Evolutionary conservation across 2,797 vertebrate species (phyloP).

Genomic region (Trachurus trachurus): DNA sequence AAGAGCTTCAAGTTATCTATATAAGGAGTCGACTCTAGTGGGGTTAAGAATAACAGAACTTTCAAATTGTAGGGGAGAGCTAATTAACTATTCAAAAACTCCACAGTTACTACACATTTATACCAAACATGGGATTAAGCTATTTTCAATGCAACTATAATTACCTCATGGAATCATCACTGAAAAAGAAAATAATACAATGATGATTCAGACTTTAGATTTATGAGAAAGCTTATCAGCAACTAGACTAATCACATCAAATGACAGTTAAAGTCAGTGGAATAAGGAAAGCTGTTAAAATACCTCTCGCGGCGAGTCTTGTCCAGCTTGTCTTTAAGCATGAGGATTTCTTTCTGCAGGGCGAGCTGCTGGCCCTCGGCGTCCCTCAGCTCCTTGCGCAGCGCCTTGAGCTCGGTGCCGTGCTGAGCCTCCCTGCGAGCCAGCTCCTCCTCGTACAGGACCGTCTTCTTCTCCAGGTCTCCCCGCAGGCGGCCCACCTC

Average conservation of each 20-base stretch:
- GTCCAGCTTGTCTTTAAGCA: slow-evolving; percentile 98
- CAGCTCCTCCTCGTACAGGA: slow-evolving; percentile 94
- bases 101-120: slow-evolving; percentile 26
- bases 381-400: slow-evolving; percentile 95
- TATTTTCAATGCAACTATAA: slow-evolving; percentile 10
- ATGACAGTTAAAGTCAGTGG: background rate
- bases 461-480: slow-evolving; percentile 95
- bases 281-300: background rate
- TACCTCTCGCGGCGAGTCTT: slow-evolving; percentile 96
- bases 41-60: slow-evolving; percentile 9
- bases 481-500: slow-evolving; percentile 93
- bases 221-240: background rate
- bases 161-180: slow-evolving; percentile 76
- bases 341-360: slow-evolving; percentile 96
- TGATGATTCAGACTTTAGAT: background rate
- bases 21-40: background rate
- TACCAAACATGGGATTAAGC: slow-evolving; percentile 1
- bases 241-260: background rate
- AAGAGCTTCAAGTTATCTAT: background rate
- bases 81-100: slow-evolving; percentile 7
- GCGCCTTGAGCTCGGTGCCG: slow-evolving; percentile 90
- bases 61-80: background rate
- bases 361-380: slow-evolving; percentile 95
- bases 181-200: slow-evolving; percentile 53
- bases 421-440: slow-evolving; percentile 92